These are phyloP conservation scores for Latrodectus geometricus DNA, from an alignment of 1,140 invertebrate genomes.

Conservation along the genomic window DNA sequence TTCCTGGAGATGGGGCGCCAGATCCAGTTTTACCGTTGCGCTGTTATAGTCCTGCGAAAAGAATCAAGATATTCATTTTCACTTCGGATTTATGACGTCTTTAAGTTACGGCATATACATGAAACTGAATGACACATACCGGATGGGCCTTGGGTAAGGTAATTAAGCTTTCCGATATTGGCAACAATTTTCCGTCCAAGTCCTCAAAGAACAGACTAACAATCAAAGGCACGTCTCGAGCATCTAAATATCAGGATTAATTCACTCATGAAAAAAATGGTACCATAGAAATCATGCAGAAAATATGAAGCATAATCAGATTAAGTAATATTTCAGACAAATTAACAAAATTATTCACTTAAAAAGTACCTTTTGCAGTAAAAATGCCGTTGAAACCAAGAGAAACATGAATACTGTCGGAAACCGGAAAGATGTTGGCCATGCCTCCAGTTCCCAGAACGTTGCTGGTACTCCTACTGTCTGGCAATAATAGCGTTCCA, in stretches of 20 bases:
- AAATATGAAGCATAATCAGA: neutral
- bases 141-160: slow-evolving; percentile 66
- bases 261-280: too few species aligned
- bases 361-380: slow-evolving; percentile 68
- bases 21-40: slow-evolving; percentile 58
- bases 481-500: slow-evolving; percentile 80
- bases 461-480: slow-evolving; percentile 66
- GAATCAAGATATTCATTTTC: neutral
- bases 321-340: neutral
- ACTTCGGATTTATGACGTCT: neutral
- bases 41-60: slow-evolving; percentile 35
- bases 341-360: too few species aligned
- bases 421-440: slow-evolving; percentile 82
- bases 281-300: too few species aligned
- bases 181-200: slow-evolving; percentile 75
- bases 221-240: slow-evolving; percentile 76
- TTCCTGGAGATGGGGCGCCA: slow-evolving; percentile 28
- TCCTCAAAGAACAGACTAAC: slow-evolving; percentile 76
- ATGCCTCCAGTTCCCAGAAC: slow-evolving; percentile 80
- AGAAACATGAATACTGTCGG: slow-evolving; percentile 83
- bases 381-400: slow-evolving; percentile 87
- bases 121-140: slow-evolving; percentile 62
- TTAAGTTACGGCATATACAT: neutral
- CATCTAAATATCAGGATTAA: slow-evolving; percentile 68
- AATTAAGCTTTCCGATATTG: slow-evolving; percentile 79